Evolutionary conservation across 2,888 invertebrate genomes (phyloP).

Genomic region (Hydrotaea cyrtoneurina): DNA sequence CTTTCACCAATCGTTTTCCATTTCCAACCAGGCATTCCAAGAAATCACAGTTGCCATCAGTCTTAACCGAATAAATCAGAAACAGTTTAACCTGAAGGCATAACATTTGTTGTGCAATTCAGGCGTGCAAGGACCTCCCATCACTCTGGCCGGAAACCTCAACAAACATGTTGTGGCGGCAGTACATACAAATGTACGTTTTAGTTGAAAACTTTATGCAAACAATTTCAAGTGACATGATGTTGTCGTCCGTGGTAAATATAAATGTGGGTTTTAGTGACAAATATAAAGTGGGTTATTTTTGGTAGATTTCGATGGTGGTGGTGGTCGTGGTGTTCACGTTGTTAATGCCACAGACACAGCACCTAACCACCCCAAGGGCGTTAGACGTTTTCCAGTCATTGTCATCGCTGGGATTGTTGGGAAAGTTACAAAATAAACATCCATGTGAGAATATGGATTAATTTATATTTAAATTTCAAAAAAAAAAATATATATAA

Average conservation of each 20-base stretch:
- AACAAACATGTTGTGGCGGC: conserved; percentile 12
- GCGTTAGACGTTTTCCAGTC: too few relatives aligned
- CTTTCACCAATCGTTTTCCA: too few relatives aligned
- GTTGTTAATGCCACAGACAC: background rate
- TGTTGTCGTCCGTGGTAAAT: conserved; percentile 16
- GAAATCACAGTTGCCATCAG: background rate
- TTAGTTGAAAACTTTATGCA: background rate
- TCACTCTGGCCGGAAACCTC: background rate
- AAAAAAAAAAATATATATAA: background rate
- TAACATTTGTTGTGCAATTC: background rate
- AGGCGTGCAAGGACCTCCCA: too few relatives aligned
- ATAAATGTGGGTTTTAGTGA: background rate
- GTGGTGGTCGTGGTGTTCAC: background rate
- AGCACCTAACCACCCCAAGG: too few relatives aligned
- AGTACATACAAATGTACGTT: conserved; percentile 14
- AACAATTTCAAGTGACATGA: conserved; percentile 17
- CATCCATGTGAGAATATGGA: background rate
- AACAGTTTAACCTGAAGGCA: background rate
- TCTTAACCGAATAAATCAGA: background rate
- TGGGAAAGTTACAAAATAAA: too few relatives aligned
- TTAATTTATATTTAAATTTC: background rate
- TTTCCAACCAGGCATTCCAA: background rate
- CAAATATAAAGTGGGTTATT: background rate
- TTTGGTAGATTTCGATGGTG: background rate
- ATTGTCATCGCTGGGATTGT: too few relatives aligned